phyloP scores from a whole-genome alignment of 2,888 invertebrate genomes.

The Lithosia quadra region DNA sequence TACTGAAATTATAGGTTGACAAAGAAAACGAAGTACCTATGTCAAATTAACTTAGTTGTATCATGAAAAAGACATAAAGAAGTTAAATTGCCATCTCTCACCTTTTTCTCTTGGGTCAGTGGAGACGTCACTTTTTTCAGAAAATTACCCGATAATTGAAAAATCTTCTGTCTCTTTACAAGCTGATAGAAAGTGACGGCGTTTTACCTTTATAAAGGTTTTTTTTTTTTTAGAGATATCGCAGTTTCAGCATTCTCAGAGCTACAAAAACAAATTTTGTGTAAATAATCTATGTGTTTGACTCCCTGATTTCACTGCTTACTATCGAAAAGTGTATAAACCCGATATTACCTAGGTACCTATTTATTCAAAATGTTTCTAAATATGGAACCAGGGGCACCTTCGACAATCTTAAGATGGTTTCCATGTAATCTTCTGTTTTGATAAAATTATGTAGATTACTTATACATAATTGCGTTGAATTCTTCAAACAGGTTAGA shows the following conservation, averaged over 20 bases:
- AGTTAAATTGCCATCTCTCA: no score
- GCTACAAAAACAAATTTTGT: slow-evolving; percentile 27
- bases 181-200: not conserved
- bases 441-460: not conserved
- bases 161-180: not conserved
- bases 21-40: no score
- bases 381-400: no score
- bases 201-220: not conserved
- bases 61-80: no score
- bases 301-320: not conserved
- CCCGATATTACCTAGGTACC: no score
- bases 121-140: no score
- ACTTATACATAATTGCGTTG: not conserved
- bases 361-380: no score
- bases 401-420: not conserved
- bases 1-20: no score
- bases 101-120: no score
- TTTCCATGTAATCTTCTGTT: not conserved
- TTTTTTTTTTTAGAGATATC: not conserved
- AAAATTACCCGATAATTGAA: no score
- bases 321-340: not conserved
- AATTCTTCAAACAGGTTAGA: not conserved
- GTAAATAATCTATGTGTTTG: not conserved
- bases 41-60: no score
- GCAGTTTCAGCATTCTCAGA: not conserved